Base-by-base conservation (phyloP, 2,113 vertebrate genomes). In the Callipepla californica region DNA sequence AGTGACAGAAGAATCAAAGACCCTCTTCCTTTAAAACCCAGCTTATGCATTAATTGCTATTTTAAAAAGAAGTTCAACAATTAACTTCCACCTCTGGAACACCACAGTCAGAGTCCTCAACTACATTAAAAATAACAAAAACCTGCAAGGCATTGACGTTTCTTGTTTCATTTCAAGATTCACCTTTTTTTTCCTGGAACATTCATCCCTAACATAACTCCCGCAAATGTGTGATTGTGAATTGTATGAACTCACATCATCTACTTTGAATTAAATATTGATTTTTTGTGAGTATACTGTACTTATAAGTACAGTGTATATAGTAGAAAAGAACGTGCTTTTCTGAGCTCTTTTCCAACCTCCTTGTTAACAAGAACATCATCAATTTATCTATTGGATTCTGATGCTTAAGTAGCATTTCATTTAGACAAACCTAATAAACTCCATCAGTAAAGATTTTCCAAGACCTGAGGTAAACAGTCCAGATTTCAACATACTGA, bases 261-360 rank as follows among this genome's bases (percentile, higher is more conserved):
- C 63, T 63, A 87, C 87, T 91, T 91, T 93, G 62, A 94, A 90
- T 93, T 95, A 91, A 93, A 93, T 93, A 92, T 76, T 82, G 87
- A 89, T 81, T 87, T 75, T 84, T 94, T 75, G 70, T 30, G 78
- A 89, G 84, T n/a, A 19, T 9, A 38, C 28, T 25, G 21, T 34
- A 38, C 21, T 15, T 36, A 15, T 9, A 13, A 38, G 21, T 25
- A 63, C 36, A 62, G 25, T 11, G 14, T 40, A 40, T 28, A 36
- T 4, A 61, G 34, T 16, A 61, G 45, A 40, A 38, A 13, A 25
- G 9, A 89, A 69, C 78, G 72, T 93, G 84, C 50, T 91, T 96
- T 85, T 81, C 83, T 42, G 44, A 85, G 40, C 32, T 78, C 58
- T 92, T 96, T 87, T 81, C 86, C 45, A 51, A 85, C 53, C 38